A percentile compares a stretch with the other conserved stretches of the same genome.
phyloP scores from a whole-genome alignment of 2,888 invertebrate species.

The Microctonus aethiopoides region DNA sequence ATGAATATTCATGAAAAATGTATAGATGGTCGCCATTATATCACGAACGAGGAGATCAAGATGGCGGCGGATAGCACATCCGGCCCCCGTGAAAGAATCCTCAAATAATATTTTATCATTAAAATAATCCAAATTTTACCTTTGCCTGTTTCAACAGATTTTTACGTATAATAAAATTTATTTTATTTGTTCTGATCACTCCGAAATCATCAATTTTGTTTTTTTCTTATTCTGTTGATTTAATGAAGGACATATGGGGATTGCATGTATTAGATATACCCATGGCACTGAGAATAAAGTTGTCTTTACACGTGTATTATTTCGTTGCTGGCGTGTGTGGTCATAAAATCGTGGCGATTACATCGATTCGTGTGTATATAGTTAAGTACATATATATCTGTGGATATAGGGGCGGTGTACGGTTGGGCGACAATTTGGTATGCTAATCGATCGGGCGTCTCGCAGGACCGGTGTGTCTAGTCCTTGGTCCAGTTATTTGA shows the following conservation, averaged over 20 bases:
- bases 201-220: not conserved
- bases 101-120: constrained; percentile 6
- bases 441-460: constrained; percentile 34
- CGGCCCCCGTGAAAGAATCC: constrained; percentile 24
- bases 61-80: constrained; percentile 46
- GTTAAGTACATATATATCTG: not conserved
- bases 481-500: constrained; percentile 41
- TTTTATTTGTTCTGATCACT: not conserved
- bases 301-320: constrained; percentile 38
- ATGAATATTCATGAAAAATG: constrained; percentile 53
- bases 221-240: not conserved
- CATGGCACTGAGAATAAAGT: constrained; percentile 32
- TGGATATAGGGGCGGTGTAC: constrained; percentile 17
- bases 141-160: not conserved
- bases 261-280: not conserved
- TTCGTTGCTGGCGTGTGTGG: constrained; percentile 26
- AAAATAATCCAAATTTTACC: not conserved
- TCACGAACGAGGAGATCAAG: constrained; percentile 47
- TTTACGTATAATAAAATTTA: not conserved
- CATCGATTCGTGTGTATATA: constrained; percentile 30
- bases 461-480: constrained; percentile 34
- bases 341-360: constrained; percentile 38
- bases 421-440: constrained; percentile 41
- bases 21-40: constrained; percentile 45
- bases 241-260: not conserved